These are phyloP conservation scores for Anomalospiza imberbis DNA, from an alignment of 2,797 vertebrate genomes.

Conservation along the genomic window DNA sequence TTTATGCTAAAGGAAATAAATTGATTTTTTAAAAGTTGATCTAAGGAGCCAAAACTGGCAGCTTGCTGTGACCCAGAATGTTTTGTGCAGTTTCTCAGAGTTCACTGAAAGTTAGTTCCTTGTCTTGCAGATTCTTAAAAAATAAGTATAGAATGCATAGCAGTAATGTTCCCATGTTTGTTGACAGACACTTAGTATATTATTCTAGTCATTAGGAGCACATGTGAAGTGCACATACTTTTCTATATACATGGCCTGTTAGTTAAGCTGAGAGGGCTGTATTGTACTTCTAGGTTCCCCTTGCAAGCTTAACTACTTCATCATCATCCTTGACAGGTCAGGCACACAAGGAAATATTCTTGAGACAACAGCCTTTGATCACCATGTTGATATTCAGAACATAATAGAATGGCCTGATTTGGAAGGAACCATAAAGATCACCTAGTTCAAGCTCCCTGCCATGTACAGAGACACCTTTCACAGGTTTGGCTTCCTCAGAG, in stretches of 20 bases:
- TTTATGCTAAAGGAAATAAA: background rate
- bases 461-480: rapidly evolving
- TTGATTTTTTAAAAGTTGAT: background rate
- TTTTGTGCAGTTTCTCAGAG: background rate
- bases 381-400: background rate
- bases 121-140: background rate
- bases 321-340: background rate
- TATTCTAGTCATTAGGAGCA: background rate
- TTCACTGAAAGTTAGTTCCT: background rate
- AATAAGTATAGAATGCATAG: background rate
- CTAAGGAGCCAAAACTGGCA: background rate
- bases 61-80: background rate
- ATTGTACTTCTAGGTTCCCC: background rate
- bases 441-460: background rate
- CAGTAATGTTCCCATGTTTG: background rate
- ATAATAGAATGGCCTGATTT: background rate
- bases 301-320: background rate
- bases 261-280: background rate
- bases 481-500: background rate
- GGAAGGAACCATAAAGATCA: background rate
- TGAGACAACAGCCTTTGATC: background rate
- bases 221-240: background rate
- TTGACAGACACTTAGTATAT: background rate
- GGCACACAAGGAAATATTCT: background rate
- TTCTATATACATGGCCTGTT: background rate